Evolutionary conservation across 2,888 invertebrate genomes (phyloP), one percentile per base, ranked within the genome.

Genomic region (Danaus chrysippus): DNA sequence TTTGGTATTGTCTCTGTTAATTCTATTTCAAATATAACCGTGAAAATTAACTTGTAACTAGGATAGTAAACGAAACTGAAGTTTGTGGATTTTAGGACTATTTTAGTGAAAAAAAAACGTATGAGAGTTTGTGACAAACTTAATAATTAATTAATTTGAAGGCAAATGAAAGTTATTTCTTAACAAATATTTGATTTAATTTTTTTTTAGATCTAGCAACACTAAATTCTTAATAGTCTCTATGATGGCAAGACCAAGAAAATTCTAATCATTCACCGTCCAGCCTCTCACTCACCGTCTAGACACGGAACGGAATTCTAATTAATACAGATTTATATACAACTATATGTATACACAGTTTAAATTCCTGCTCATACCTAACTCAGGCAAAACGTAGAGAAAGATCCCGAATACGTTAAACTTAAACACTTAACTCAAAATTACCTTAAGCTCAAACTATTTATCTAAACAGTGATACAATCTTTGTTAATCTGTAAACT

Each of bases 251-350:
- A 17, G 17, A 49, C n/a, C 8, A 53, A 53, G 42, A 43, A 13
- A 44, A 66, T 59, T 61, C 56, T 57, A 57, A 46, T 46, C 59
- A 63, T 61, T 59, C 54, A 56, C 42, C 42, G 57, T 58, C 58
- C 52, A 61, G 60, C 63, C 64, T 63, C 61, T 64, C 61, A 59
- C 59, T 59, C 61, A 59, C 58, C 57, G 64, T 64, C 66, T 66
- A 66, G 66, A 66, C 66, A 52, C 42, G 44, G 59, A 59, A 61
- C 43, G 57, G 61, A 66, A 66, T 66, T 61, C 61, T 64, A 66
- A 66, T 66, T 64, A 64, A 52, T 54, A 43, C 23, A 41, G 53
- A 57, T 23, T 46, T 49, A 61, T 52, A 46, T 49, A 15, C 11
- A n/a, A 12, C 42, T 42, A 53, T 58, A 58, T 12, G 49, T 49